These are phyloP conservation scores for Atherix ibis DNA, from an alignment of 2,888 invertebrate genomes.

Conservation along the genomic window DNA sequence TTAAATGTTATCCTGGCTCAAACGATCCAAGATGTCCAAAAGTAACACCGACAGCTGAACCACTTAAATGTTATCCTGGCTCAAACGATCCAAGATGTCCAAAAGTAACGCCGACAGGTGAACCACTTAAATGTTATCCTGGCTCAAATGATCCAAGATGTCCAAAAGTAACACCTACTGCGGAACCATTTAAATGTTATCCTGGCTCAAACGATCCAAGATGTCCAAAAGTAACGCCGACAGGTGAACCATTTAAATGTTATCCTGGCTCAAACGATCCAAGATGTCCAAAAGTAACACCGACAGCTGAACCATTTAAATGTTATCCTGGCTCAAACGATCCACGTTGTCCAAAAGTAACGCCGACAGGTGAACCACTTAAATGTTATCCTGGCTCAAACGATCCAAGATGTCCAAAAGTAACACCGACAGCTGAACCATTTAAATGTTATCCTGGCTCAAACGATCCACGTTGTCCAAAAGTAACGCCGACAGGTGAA, in stretches of 20 bases:
- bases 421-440: slow-evolving; percentile 8
- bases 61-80: slow-evolving; percentile 31
- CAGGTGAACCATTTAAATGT: slow-evolving; percentile 10
- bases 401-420: slow-evolving; percentile 7
- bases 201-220: slow-evolving; percentile 23
- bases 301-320: slow-evolving; percentile 14
- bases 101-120: slow-evolving; percentile 9
- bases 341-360: slow-evolving; percentile 26
- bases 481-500: slow-evolving; percentile 4
- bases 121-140: slow-evolving; percentile 12
- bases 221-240: slow-evolving; percentile 15
- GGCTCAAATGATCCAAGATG: slow-evolving; percentile 22
- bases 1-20: slow-evolving; percentile 31
- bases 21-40: slow-evolving; percentile 22
- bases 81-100: slow-evolving; percentile 24
- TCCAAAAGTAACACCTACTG: slow-evolving; percentile 18
- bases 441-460: slow-evolving; percentile 15
- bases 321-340: slow-evolving; percentile 24
- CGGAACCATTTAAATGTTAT: slow-evolving; percentile 15
- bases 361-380: slow-evolving; percentile 14
- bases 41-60: slow-evolving; percentile 9
- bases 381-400: slow-evolving; percentile 9
- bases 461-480: slow-evolving; percentile 15
- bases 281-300: slow-evolving; percentile 22
- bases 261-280: slow-evolving; percentile 16